Evolutionary conservation across 2,113 vertebrate genomes (phyloP).

Genomic region (Ibidorhyncha struthersii): DNA sequence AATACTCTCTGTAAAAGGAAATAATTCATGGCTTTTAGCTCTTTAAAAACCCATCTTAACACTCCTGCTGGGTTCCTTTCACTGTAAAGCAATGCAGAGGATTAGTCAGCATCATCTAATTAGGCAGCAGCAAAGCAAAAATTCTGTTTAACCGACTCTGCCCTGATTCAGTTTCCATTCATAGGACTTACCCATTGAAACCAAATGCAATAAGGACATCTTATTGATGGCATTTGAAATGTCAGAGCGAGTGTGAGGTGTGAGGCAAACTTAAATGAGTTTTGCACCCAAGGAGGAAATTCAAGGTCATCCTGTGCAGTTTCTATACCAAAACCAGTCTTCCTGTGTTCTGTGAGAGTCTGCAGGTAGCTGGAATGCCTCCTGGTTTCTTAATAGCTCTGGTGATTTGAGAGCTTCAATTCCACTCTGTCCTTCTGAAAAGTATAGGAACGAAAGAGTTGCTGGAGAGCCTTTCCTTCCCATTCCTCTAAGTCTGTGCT

Average conservation of each 20-base stretch:
- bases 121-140: conserved; percentile 37
- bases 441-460: background rate
- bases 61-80: conserved; percentile 40
- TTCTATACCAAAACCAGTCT: background rate
- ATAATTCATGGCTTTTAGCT: conserved; percentile 42
- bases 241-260: background rate
- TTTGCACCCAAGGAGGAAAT: background rate
- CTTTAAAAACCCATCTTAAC: background rate
- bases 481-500: background rate
- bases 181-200: background rate
- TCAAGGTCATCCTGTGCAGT: background rate
- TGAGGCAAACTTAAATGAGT: background rate
- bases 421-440: background rate
- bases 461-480: background rate
- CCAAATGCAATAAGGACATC: background rate
- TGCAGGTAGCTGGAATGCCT: background rate
- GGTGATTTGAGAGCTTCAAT: background rate
- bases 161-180: conserved; percentile 10
- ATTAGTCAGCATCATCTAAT: conserved; percentile 62
- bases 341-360: background rate
- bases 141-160: background rate
- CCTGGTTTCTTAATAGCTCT: background rate
- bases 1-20: background rate
- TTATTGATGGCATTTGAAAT: background rate
- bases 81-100: background rate